Percentiles rank a stretch among this genome's conserved stretches.
Evolutionary conservation across 2,888 invertebrate species (phyloP).

Genomic region (Drosophila greeni): DNA sequence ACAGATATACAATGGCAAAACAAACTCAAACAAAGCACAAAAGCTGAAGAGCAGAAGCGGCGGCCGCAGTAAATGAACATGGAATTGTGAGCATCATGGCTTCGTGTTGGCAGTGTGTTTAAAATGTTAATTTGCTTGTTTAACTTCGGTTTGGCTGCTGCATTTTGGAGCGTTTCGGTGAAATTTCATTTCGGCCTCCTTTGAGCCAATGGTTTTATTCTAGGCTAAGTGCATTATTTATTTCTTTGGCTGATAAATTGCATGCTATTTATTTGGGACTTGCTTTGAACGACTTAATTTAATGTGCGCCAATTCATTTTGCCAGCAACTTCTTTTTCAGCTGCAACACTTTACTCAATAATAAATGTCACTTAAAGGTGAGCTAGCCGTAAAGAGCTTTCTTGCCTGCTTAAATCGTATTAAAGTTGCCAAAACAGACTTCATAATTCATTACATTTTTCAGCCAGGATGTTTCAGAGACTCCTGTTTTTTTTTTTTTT

Average conservation of each 20-base stretch:
- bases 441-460: constrained; percentile 12
- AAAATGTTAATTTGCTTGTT: constrained; percentile 42
- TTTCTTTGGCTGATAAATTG: constrained; percentile 24
- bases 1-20: constrained; percentile 40
- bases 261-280: constrained; percentile 22
- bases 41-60: constrained; percentile 44
- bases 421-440: constrained; percentile 14
- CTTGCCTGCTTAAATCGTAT: constrained; percentile 12
- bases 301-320: constrained; percentile 30
- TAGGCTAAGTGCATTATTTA: constrained; percentile 26
- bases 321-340: constrained; percentile 12
- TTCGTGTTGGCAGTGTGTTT: constrained; percentile 38
- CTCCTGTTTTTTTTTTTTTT: background rate
- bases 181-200: constrained; percentile 7
- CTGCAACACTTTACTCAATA: constrained; percentile 29
- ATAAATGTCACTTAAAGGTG: constrained; percentile 27
- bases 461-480: background rate
- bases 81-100: constrained; percentile 32
- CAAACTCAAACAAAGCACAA: constrained; percentile 61
- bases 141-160: constrained; percentile 29
- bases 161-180: constrained; percentile 5
- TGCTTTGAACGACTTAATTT: constrained; percentile 25
- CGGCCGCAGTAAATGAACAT: constrained; percentile 40
- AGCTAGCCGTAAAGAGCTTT: constrained; percentile 4
- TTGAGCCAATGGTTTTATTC: constrained; percentile 10